Percentiles rank a stretch among this genome's conserved stretches.
Evolutionary conservation across 2,888 invertebrate species (phyloP).

Genomic region (Mellilla xanthometata): DNA sequence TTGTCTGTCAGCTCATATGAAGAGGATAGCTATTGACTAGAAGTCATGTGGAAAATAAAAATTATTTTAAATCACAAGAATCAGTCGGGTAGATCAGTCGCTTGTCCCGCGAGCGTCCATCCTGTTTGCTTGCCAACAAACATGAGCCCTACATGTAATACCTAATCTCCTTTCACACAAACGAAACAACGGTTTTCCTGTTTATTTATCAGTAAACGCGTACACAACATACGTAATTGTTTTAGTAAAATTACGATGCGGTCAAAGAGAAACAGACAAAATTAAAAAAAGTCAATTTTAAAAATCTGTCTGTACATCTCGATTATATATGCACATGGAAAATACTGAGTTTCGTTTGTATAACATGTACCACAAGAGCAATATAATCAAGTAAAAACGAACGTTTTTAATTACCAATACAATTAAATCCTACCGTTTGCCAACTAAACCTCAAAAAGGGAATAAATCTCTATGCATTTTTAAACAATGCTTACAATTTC

Average conservation of each 20-base stretch:
- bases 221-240: no score
- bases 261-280: no score
- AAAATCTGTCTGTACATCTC: no score
- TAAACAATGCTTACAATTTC: constrained; percentile 71
- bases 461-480: constrained; percentile 64
- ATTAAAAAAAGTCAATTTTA: no score
- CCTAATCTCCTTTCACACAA: no score
- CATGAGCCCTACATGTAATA: no score
- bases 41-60: neutral
- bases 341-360: no score
- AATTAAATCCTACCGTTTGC: constrained; percentile 43
- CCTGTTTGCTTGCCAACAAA: constrained; percentile 15
- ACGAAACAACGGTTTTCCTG: no score
- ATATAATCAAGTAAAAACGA: constrained; percentile 9
- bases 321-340: no score
- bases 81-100: constrained; percentile 6
- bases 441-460: constrained; percentile 46
- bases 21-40: constrained; percentile 9
- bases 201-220: no score
- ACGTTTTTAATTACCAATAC: constrained; percentile 17
- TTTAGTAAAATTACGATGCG: no score
- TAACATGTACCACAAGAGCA: neutral
- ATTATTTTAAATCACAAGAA: neutral
- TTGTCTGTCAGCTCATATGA: neutral
- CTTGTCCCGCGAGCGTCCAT: neutral